Conservation (phyloP, 2,888 invertebrate species). For the Agapostemon virescens region DNA sequence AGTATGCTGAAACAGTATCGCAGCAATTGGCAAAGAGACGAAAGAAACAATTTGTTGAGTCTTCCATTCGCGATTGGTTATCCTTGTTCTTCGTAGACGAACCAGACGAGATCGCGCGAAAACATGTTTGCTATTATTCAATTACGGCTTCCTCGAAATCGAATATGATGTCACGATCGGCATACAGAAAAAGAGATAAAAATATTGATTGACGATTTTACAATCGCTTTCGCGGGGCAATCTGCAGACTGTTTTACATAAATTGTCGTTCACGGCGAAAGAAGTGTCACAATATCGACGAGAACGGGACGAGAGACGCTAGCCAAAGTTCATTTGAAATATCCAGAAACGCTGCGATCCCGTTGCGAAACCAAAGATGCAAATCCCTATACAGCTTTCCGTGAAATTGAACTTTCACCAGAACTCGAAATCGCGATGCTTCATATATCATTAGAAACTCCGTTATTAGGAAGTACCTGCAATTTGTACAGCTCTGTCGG, state of each 20-base stretch:
- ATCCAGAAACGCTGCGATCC: background rate
- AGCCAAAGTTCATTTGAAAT: slow-evolving; percentile 8
- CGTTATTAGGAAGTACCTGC: background rate
- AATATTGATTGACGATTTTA: slow-evolving; percentile 6
- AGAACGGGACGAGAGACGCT: too few species aligned
- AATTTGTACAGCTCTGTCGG: background rate
- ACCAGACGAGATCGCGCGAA: background rate
- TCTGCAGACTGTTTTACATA: background rate
- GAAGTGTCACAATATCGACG: background rate
- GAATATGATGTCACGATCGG: background rate
- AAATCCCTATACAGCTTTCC: background rate
- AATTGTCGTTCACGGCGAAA: background rate
- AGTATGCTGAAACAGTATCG: background rate
- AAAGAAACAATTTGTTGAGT: background rate
- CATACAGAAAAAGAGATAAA: background rate
- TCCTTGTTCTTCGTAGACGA: background rate
- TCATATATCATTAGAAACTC: background rate
- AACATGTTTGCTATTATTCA: slow-evolving; percentile 21
- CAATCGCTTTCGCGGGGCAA: background rate
- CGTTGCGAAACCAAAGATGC: background rate
- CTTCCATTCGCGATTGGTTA: background rate
- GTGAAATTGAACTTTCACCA: background rate
- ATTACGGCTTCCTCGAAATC: background rate
- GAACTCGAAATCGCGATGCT: background rate
- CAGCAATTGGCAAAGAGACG: background rate